Evolutionary conservation across 2,888 invertebrate genomes (phyloP), one percentile per base, ranked within the genome.

Genomic region (Polyommatus iphigenia): DNA sequence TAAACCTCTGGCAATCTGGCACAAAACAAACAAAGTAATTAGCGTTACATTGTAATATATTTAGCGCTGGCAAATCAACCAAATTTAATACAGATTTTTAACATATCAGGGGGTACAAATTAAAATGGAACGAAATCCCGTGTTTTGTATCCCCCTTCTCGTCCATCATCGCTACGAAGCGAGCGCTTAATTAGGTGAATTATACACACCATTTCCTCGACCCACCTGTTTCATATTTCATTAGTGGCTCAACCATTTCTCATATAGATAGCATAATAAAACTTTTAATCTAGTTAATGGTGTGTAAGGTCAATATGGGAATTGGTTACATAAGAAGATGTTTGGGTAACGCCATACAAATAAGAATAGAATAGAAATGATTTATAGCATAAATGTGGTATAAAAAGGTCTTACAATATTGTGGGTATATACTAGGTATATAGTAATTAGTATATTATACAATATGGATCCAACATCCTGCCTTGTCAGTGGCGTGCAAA

Each of bases 101-200:
- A 2, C 1, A 15, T 54, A 13, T 24, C 67, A 67, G 4, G 29
- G 2, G 5, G 29, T 67, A 29, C 67, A 67, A 67, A 29, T 67
- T 32, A 67, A 67, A 67, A 67, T 29, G 13, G 62, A 67, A 67
- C 29, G 67, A 67, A 73, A 73, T 24, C 73, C 73, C 46, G 15
- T 72, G n/a, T 73, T 72, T 72, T 73, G 15, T 46, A 20, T 20
- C 20, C 73, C 46, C 46, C 24, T 59, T 54, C 79, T 77, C 80
- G 80, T 82, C 82, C 81, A 82, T 83, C 81, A 83, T 78, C 79
- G 79, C 79, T 57, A 76, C 78, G 76, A 79, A 71, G 36, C 80
- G 78, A 79, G 79, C 77, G 50, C 80, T 84, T 85, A 85, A 85
- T 85, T 85, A 83, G 82, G 84, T 80, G 81, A 85, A 85, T 85